Evolutionary conservation across 2,797 vertebrate genomes (phyloP).

Genomic region (Pangasius krempfi): DNA sequence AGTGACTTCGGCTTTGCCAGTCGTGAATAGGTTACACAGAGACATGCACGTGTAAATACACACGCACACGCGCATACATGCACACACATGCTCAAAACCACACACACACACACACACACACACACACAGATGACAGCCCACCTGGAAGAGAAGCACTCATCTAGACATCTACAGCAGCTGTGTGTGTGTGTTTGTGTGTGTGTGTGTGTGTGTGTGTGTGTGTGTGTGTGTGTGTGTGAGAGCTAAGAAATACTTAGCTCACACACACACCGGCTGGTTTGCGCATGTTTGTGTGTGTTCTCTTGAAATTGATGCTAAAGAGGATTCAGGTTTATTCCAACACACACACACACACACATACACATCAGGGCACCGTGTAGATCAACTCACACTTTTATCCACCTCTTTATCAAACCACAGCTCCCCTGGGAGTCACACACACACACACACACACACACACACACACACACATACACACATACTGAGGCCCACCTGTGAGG

Average conservation of each 20-base stretch:
- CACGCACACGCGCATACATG: not conserved
- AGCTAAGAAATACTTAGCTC: not conserved
- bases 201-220: constrained; percentile 9
- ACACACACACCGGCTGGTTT: not conserved
- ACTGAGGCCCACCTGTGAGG: constrained; percentile 28
- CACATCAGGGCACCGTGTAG: not conserved
- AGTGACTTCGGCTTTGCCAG: constrained; percentile 23
- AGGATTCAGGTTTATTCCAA: not conserved
- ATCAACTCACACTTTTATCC: not conserved
- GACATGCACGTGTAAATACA: constrained; percentile 19
- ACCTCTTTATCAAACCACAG: constrained; percentile 21
- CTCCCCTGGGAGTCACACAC: not conserved
- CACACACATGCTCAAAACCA: constrained; percentile 2
- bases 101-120: not conserved
- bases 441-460: constrained; percentile 9
- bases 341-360: not conserved
- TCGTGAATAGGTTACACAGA: constrained; percentile 27
- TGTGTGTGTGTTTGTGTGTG: constrained; percentile 2
- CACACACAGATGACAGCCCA: constrained; percentile 21
- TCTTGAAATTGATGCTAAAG: constrained; percentile 16
- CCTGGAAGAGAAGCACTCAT: constrained; percentile 22
- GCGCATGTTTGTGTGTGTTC: not conserved
- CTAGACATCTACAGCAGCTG: constrained; percentile 5
- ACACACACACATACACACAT: constrained; percentile 17
- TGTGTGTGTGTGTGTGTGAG: not conserved